Conservation (phyloP, 2,888 invertebrate genomes). For the Arctia plantaginis region DNA sequence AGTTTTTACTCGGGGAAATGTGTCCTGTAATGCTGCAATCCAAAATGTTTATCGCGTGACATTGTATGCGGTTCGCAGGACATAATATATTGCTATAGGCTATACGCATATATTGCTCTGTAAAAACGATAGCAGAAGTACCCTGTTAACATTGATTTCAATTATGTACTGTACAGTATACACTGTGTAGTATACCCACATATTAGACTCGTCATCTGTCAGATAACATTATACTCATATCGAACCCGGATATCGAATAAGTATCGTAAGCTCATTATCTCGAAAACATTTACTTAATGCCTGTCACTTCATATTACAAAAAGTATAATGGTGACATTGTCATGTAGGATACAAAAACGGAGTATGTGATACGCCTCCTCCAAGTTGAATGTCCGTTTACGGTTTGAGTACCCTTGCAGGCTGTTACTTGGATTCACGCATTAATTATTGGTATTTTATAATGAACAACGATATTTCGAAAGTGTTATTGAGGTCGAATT, state of each 20-base stretch:
- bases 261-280: constrained; percentile 31
- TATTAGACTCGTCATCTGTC: neutral
- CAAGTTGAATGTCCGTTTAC: constrained; percentile 69
- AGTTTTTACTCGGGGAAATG: neutral
- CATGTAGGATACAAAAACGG: constrained; percentile 61
- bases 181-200: no score
- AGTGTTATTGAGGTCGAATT: constrained; percentile 34
- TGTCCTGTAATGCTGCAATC: neutral
- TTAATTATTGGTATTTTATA: constrained; percentile 39
- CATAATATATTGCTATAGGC: neutral
- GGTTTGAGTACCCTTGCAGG: constrained; percentile 46
- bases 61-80: neutral
- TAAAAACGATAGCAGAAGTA: neutral
- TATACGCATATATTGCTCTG: neutral
- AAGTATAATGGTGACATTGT: constrained; percentile 62
- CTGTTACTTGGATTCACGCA: constrained; percentile 55
- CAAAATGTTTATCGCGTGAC: neutral
- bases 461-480: constrained; percentile 20
- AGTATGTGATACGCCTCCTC: constrained; percentile 59
- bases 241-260: constrained; percentile 38
- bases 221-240: constrained; percentile 11
- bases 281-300: constrained; percentile 26
- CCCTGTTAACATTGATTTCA: neutral
- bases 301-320: constrained; percentile 55
- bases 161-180: neutral